Evolutionary conservation across 2,888 invertebrate genomes (phyloP).

Genomic region (Leptopilina drosophilae): DNA sequence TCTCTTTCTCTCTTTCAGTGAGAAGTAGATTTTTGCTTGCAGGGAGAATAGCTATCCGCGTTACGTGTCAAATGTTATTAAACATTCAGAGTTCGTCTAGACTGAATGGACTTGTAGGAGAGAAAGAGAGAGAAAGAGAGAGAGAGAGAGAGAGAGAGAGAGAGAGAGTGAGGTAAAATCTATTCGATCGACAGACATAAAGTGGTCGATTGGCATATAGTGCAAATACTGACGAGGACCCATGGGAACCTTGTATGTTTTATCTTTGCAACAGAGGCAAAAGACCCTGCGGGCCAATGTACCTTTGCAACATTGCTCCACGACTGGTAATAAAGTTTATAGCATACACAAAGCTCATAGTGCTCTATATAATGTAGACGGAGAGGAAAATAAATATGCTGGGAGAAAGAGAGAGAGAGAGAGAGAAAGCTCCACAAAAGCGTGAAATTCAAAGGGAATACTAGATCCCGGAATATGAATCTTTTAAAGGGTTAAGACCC

Average conservation of each 20-base stretch:
- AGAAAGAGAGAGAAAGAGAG: not conserved
- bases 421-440: slow-evolving; percentile 60
- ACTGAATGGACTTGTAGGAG: slow-evolving; percentile 14
- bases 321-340: slow-evolving; percentile 35
- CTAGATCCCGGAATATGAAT: slow-evolving; percentile 65
- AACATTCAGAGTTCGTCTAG: slow-evolving; percentile 34
- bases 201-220: slow-evolving; percentile 13
- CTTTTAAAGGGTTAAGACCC: slow-evolving; percentile 61
- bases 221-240: slow-evolving; percentile 33
- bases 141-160: not conserved
- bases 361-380: not conserved
- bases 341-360: not conserved
- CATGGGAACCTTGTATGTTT: slow-evolving; percentile 25
- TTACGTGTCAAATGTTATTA: slow-evolving; percentile 31
- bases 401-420: no score
- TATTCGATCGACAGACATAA: slow-evolving; percentile 12
- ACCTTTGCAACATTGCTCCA: slow-evolving; percentile 32
- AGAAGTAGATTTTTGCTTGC: not conserved
- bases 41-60: not conserved
- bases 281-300: slow-evolving; percentile 27
- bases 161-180: slow-evolving; percentile 18
- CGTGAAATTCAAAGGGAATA: slow-evolving; percentile 73
- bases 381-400: no score
- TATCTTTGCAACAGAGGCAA: slow-evolving; percentile 31
- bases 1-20: no score